These are phyloP conservation scores for Trichoplusia ni DNA, from an alignment of 1,140 invertebrate genomes.

Conservation along the genomic window DNA sequence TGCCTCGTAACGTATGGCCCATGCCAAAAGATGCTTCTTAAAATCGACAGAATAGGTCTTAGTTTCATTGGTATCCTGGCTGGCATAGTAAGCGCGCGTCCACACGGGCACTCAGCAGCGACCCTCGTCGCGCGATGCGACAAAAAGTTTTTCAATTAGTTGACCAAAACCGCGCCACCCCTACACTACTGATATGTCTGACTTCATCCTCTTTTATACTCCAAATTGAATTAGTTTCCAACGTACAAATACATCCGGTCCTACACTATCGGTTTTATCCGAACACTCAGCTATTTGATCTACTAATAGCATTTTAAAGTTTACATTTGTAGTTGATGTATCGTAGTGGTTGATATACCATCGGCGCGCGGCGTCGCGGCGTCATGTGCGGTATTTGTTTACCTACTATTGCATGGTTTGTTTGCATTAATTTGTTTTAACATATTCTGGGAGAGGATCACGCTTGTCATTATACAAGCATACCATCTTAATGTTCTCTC, in stretches of 20 bases:
- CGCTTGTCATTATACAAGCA: too few species aligned
- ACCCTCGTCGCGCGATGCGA: conserved; percentile 34
- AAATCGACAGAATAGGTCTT: too few species aligned
- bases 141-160: conserved; percentile 75
- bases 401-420: too few species aligned
- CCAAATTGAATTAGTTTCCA: conserved; percentile 71
- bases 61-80: too few species aligned
- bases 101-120: conserved; percentile 25
- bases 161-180: conserved; percentile 47
- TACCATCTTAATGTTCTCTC: too few species aligned
- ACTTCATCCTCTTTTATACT: conserved; percentile 47
- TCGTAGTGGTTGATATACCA: not conserved
- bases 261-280: conserved; percentile 26
- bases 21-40: too few species aligned
- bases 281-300: conserved; percentile 30
- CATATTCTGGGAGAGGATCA: too few species aligned
- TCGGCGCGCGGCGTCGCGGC: not conserved
- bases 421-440: too few species aligned
- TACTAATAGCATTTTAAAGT: conserved; percentile 31
- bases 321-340: not conserved
- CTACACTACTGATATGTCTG: conserved; percentile 35
- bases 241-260: conserved; percentile 18
- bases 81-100: conserved; percentile 35
- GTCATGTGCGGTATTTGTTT: too few species aligned
- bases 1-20: too few species aligned